Conservation (phyloP, 2,113 vertebrate genomes). For the Psophia crepitans region DNA sequence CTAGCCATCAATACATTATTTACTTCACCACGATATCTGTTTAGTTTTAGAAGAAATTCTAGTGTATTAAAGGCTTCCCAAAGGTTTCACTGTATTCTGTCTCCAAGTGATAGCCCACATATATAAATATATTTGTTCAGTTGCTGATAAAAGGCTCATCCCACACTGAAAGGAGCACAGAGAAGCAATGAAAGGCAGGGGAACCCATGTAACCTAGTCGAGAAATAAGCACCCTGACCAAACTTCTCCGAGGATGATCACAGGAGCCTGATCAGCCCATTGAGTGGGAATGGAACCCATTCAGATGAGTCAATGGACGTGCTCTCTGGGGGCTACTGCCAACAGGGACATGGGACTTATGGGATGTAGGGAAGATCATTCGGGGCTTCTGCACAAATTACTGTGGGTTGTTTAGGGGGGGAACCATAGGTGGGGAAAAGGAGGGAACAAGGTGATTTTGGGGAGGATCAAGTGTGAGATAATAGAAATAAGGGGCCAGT, state of each 20-base stretch:
- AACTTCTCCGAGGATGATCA: neutral
- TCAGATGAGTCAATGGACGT: neutral
- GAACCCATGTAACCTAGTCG: neutral
- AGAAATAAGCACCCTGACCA: neutral
- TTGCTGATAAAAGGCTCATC: neutral
- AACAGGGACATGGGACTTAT: neutral
- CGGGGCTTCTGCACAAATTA: neutral
- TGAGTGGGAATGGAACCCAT: neutral
- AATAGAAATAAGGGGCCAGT: neutral
- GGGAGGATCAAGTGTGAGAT: neutral
- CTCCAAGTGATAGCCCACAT: neutral
- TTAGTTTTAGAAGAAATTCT: neutral
- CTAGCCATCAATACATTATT: neutral
- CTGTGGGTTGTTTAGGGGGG: neutral
- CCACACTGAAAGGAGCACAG: neutral
- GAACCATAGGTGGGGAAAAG: neutral
- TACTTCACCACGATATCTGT: neutral
- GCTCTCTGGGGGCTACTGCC: neutral
- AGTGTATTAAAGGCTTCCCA: neutral
- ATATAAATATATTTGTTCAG: neutral
- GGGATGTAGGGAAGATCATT: neutral
- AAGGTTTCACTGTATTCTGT: neutral
- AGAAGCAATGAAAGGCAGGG: neutral
- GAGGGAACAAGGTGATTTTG: neutral
- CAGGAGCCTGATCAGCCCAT: neutral